Evolutionary conservation across 2,113 vertebrate species (phyloP).

Genomic region (Zosterops pallidus): DNA sequence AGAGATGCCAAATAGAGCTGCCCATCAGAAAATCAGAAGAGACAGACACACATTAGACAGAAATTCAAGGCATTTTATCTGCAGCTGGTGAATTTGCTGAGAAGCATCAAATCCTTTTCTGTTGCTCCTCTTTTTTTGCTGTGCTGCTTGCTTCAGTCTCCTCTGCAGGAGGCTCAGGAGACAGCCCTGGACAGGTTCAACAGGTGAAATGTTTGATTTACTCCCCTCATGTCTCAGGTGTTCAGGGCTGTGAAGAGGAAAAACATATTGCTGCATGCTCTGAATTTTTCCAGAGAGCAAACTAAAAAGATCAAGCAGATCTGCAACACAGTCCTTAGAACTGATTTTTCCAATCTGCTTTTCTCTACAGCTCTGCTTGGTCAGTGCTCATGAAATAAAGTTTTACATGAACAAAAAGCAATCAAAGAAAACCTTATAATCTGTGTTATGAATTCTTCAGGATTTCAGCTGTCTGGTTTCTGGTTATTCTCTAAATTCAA

Average conservation of each 20-base stretch:
- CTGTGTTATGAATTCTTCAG: not conserved
- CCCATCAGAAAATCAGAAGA: not conserved
- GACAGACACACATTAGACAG: not conserved
- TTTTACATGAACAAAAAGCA: not conserved
- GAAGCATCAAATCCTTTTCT: not conserved
- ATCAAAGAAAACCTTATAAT: not conserved
- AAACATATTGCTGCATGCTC: not conserved
- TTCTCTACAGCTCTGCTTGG: not conserved
- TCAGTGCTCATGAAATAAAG: not conserved
- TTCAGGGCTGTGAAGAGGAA: not conserved
- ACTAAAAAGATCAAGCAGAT: not conserved
- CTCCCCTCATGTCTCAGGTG: not conserved
- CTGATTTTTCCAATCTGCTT: not conserved
- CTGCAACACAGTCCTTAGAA: not conserved
- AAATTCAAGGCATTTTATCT: not conserved
- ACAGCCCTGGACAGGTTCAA: not conserved
- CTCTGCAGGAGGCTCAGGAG: not conserved
- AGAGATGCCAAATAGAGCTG: not conserved
- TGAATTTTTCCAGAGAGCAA: not conserved
- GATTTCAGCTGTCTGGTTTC: not conserved
- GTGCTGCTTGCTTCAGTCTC: not conserved
- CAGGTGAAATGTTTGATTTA: not conserved
- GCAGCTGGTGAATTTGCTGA: not conserved
- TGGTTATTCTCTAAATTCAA: not conserved
- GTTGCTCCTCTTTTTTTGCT: not conserved